These are phyloP conservation scores for Harpagus bidentatus DNA, from an alignment of 2,113 vertebrate species.

Conservation along the genomic window DNA sequence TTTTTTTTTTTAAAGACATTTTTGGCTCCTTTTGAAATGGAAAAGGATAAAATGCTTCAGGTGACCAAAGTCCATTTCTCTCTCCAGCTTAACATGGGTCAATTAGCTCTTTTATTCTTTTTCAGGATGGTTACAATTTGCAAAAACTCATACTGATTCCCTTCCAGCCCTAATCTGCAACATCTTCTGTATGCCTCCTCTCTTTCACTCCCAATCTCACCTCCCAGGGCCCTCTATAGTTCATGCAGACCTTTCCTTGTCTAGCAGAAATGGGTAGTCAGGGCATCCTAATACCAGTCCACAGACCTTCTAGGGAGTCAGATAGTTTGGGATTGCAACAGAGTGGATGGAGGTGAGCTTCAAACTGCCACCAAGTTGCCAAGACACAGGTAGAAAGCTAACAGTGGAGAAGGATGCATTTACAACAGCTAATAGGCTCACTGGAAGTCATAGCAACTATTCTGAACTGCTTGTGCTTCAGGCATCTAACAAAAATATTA, in stretches of 20 bases:
- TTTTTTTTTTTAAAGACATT: neutral
- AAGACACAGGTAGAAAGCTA: neutral
- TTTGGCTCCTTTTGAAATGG: neutral
- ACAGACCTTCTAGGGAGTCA: neutral
- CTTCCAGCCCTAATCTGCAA: neutral
- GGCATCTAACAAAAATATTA: neutral
- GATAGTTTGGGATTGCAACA: neutral
- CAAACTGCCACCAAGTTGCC: neutral
- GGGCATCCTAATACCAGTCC: neutral
- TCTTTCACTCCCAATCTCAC: neutral
- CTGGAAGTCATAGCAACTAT: neutral
- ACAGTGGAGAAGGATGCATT: neutral
- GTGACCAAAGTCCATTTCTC: neutral
- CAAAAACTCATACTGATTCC: neutral
- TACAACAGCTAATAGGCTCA: neutral
- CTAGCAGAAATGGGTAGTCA: neutral
- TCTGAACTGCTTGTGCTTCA: neutral
- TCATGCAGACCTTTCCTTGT: accelerated
- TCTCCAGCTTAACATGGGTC: neutral
- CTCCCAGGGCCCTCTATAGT: neutral
- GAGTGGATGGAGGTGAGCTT: neutral
- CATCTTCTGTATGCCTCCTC: neutral
- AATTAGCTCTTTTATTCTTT: neutral
- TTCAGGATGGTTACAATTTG: neutral
- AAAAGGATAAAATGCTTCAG: neutral